Percentiles rank a stretch among this genome's conserved stretches.
phyloP scores from a whole-genome alignment of 1,140 invertebrate genomes.

The Drosophila sp. region DNA sequence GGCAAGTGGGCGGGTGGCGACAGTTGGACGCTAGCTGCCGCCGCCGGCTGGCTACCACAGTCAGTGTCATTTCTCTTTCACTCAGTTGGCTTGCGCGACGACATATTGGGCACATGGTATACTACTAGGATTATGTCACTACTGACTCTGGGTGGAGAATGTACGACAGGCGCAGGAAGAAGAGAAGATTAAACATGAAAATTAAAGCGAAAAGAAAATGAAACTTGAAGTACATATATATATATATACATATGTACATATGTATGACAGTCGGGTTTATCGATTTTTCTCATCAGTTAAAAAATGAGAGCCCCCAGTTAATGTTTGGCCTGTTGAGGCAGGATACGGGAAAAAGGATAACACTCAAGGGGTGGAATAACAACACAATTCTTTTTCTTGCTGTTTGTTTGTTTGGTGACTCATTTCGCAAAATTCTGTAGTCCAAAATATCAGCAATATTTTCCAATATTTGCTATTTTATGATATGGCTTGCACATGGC shows the following conservation, averaged over 20 bases:
- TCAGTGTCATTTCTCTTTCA: conserved; percentile 10
- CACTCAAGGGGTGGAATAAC: not conserved
- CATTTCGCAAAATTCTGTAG: conserved; percentile 30
- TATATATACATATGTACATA: too few species aligned
- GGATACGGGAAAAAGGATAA: conserved; percentile 33
- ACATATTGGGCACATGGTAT: conserved; percentile 55
- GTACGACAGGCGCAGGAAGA: not conserved
- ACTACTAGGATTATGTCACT: conserved; percentile 59
- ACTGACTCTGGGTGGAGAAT: not conserved
- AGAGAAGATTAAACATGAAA: conserved; percentile 36
- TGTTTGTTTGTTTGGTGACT: conserved; percentile 26
- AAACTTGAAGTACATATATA: conserved; percentile 40
- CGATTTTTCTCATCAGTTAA: conserved; percentile 54
- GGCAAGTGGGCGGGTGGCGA: conserved; percentile 37
- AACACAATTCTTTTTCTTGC: not conserved
- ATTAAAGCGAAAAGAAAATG: conserved; percentile 61
- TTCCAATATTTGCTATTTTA: conserved; percentile 33
- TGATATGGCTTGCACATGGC: conserved; percentile 63
- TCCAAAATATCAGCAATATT: conserved; percentile 13
- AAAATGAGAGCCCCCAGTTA: conserved; percentile 26
- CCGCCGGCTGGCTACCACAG: conserved; percentile 8
- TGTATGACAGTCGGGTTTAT: conserved; percentile 34
- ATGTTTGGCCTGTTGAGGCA: conserved; percentile 65
- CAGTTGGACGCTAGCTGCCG: conserved; percentile 26
- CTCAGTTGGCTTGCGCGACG: conserved; percentile 55